A percentile compares a stretch with the other conserved stretches of the same genome.
These are phyloP conservation scores for Piaya cayana DNA, from an alignment of 2,113 vertebrate genomes.

Conservation along the genomic window DNA sequence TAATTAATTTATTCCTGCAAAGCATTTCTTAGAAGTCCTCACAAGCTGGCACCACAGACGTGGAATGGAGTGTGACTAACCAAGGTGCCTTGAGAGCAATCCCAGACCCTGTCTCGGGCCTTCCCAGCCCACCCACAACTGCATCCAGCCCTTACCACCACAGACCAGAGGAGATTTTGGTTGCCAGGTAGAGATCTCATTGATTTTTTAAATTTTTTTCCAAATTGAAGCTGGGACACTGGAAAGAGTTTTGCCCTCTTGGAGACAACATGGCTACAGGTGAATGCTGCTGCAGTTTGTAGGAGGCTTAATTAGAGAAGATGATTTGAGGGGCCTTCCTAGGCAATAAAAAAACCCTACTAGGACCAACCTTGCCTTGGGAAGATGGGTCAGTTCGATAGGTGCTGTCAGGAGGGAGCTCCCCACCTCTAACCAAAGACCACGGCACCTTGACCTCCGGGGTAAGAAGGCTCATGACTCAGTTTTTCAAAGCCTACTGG, in stretches of 20 bases:
- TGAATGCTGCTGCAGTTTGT: background rate
- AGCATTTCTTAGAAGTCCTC: background rate
- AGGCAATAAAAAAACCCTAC: background rate
- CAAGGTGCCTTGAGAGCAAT: background rate
- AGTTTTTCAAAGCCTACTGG: background rate
- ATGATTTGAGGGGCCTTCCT: background rate
- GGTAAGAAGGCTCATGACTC: background rate
- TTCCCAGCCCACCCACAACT: fast-evolving
- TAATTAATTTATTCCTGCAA: background rate
- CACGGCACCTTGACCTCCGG: background rate
- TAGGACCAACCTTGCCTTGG: background rate
- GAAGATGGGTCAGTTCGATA: background rate
- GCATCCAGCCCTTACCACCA: background rate
- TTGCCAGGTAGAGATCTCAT: background rate
- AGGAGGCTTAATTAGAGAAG: background rate
- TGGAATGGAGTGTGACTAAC: background rate
- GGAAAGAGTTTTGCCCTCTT: background rate
- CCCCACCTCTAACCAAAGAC: background rate
- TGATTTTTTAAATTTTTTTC: background rate
- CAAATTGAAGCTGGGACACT: slow-evolving; percentile 2
- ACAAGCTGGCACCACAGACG: background rate
- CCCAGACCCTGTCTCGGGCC: background rate
- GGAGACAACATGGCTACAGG: background rate
- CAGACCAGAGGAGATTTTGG: background rate
- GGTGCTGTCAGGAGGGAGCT: background rate